Conservation (phyloP, 2,888 invertebrate species). For the Artemia sp. region DNA sequence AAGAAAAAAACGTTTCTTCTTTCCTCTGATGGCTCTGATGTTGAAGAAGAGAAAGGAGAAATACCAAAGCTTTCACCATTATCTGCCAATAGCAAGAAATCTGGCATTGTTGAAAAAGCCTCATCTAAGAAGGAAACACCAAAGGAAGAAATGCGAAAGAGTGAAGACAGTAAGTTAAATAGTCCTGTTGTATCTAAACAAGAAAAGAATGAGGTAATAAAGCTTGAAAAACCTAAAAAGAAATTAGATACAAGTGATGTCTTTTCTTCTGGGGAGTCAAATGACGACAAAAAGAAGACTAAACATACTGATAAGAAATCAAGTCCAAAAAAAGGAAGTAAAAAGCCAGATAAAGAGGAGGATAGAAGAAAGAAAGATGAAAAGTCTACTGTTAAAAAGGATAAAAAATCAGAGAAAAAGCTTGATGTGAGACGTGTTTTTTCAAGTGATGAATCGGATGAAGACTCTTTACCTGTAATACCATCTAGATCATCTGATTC, state of each 20-base stretch:
- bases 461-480: neutral
- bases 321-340: constrained; percentile 41
- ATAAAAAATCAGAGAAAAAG: constrained; percentile 19
- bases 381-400: neutral
- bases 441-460: constrained; percentile 8
- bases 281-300: constrained; percentile 34
- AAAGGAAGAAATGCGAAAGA: no score
- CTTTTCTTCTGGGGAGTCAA: constrained; percentile 38
- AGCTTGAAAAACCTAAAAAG: constrained; percentile 26
- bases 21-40: neutral
- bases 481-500: neutral
- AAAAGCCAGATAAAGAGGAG: neutral
- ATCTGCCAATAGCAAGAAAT: neutral
- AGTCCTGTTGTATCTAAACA: constrained; percentile 18
- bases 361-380: neutral
- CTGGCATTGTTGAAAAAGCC: constrained; percentile 7
- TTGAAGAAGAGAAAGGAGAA: neutral
- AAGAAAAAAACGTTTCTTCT: neutral
- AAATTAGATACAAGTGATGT: constrained; percentile 34
- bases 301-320: constrained; percentile 40
- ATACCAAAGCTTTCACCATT: neutral
- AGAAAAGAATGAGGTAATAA: constrained; percentile 21
- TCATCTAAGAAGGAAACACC: neutral
- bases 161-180: constrained; percentile 16
- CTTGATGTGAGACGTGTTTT: neutral